Evolutionary conservation across 2,888 invertebrate species (phyloP).

Genomic region (Bunonema sp.): DNA sequence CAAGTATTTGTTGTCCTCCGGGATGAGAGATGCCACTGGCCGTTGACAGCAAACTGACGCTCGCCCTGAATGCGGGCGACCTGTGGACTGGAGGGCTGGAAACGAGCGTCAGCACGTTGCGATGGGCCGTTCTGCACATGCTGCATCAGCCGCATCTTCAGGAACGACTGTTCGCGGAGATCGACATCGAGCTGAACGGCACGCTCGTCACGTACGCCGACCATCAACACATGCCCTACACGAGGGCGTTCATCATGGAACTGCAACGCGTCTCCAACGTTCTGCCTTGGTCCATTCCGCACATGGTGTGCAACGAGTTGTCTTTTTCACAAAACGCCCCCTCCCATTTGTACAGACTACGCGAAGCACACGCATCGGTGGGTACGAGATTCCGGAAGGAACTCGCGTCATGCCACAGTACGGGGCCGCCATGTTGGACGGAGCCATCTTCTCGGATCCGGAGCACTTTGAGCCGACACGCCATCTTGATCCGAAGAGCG

Average conservation of each 20-base stretch:
- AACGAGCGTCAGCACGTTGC: slow-evolving; percentile 17
- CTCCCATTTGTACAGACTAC: too few species aligned
- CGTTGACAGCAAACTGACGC: slow-evolving; percentile 9
- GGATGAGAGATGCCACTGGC: neutral
- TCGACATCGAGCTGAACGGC: slow-evolving; percentile 7
- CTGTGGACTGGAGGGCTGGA: slow-evolving; percentile 26
- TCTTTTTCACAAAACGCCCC: neutral
- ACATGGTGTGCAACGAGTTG: slow-evolving; percentile 7
- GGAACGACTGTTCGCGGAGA: slow-evolving; percentile 7
- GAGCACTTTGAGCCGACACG: slow-evolving; percentile 16
- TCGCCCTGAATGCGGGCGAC: slow-evolving; percentile 17
- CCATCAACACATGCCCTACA: too few species aligned
- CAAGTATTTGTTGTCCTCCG: too few species aligned
- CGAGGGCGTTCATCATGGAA: slow-evolving; percentile 18
- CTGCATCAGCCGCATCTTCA: slow-evolving; percentile 18
- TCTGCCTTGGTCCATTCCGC: slow-evolving; percentile 21
- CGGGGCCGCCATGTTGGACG: slow-evolving; percentile 12
- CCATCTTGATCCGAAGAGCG: slow-evolving; percentile 7
- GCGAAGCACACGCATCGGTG: slow-evolving; percentile 3
- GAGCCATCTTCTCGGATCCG: slow-evolving; percentile 13
- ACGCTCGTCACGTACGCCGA: slow-evolving; percentile 5
- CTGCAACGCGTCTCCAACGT: slow-evolving; percentile 19
- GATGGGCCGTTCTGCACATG: slow-evolving; percentile 19
- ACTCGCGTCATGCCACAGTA: slow-evolving; percentile 17
- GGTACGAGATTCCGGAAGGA: slow-evolving; percentile 9